Base-by-base conservation (phyloP, 2,797 vertebrate genomes). In the Harpagifer antarcticus region DNA sequence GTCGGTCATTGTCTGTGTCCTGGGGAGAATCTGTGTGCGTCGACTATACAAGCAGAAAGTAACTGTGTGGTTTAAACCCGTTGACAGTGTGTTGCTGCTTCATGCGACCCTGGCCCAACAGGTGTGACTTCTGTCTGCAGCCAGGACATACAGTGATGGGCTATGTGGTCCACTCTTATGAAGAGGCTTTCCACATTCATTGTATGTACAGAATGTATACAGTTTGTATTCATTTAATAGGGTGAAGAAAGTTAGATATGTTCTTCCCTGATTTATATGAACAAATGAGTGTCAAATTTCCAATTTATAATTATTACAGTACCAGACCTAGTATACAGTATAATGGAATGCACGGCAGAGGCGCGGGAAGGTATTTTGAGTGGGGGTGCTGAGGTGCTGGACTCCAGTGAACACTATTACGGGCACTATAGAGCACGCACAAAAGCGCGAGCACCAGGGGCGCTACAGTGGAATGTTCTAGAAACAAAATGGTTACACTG, bases 1-100 rank as follows among this genome's bases (percentile, higher is more conserved):
- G 83, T 52, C 74, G 50, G 79, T 68, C 73, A 62, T 55, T 76
- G 84, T 49, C 20, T 68, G n/a, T 14, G 58, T 74, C 63, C 47
- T 67, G 27, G 20, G 56, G 37, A 40, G 47, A 45, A 15, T 11
- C 17, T 48, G 52, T 55, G 65, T 57, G 71, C 71, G 76, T n/a
- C 6, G 68, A 57, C 44, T 33, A 23, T 53, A 43, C 43, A 55
- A 54, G 33, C 49, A 63, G 31, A 74, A 59, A 77, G 57, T n/a
- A 65, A 66, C 37, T 43, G 31, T 42, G 79, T 72, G 58, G 61
- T 52, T 58, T 3, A 60, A 48, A 74, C 59, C 31, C 5, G 70
- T 16, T 56, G 68, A 59, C 72, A 63, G 31, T 23, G 54, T 27
- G 60, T 59, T 31, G 17, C 59, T n/a, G 50, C 64, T 66, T 43